Evolutionary conservation across 2,888 invertebrate species (phyloP).

Genomic region (Dione vanillae): DNA sequence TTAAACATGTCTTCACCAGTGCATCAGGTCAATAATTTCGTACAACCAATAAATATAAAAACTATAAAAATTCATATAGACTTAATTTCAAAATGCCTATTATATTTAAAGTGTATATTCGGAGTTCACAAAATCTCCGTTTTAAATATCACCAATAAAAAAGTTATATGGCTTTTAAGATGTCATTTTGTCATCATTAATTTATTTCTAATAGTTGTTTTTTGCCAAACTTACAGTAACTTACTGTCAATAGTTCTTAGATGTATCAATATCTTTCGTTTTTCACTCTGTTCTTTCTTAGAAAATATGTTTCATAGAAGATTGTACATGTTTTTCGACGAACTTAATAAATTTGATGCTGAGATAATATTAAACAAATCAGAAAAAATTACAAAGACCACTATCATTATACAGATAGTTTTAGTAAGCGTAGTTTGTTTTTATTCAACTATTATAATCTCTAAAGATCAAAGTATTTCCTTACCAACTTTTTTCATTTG

Average conservation of each 20-base stretch:
- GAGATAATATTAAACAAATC: neutral
- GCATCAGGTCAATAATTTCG: constrained; percentile 2
- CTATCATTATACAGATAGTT: neutral
- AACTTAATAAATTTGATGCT: constrained; percentile 8
- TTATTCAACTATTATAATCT: neutral
- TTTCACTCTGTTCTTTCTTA: neutral
- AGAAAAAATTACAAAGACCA: neutral
- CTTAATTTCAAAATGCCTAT: neutral
- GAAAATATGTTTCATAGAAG: neutral
- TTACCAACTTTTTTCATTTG: neutral
- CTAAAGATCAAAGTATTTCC: neutral
- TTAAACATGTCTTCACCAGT: constrained; percentile 7
- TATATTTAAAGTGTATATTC: neutral
- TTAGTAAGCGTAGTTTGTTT: neutral
- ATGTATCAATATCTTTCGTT: neutral
- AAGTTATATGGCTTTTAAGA: neutral
- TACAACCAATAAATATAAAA: no score
- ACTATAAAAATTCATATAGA: neutral
- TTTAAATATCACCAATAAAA: constrained; percentile 6
- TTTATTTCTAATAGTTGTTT: neutral
- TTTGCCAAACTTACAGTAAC: neutral
- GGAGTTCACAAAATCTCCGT: neutral
- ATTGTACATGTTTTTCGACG: neutral
- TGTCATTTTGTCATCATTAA: constrained; percentile 1
- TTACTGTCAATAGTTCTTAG: neutral